Evolutionary conservation across 1,140 invertebrate genomes (phyloP).

Genomic region (Gonioctena quinquepunctata): DNA sequence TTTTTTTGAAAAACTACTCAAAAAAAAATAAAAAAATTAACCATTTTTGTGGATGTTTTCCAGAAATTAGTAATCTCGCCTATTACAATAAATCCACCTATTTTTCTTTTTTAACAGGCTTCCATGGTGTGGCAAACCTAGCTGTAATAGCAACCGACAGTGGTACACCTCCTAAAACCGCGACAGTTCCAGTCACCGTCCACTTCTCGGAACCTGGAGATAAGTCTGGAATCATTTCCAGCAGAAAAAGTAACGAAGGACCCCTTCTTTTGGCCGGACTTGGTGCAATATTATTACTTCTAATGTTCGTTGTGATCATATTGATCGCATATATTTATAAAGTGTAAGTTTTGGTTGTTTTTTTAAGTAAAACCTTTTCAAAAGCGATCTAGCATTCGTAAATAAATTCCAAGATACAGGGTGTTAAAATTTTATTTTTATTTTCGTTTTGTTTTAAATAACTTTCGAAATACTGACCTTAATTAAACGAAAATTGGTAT

Average conservation of each 20-base stretch:
- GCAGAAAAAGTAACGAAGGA: slow-evolving; percentile 58
- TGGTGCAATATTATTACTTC: slow-evolving; percentile 70
- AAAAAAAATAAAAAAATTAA: too few relatives aligned
- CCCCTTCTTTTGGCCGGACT: slow-evolving; percentile 70
- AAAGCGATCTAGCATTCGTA: too few relatives aligned
- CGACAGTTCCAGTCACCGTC: slow-evolving; percentile 76
- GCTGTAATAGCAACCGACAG: slow-evolving; percentile 76
- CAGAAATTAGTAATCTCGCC: too few relatives aligned
- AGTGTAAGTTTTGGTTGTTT: slow-evolving; percentile 61
- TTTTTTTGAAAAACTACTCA: too few relatives aligned
- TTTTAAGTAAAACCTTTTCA: too few relatives aligned
- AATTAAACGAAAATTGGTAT: too few relatives aligned
- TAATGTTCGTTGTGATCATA: slow-evolving; percentile 73
- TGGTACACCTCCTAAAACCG: slow-evolving; percentile 72
- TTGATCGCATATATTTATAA: slow-evolving; percentile 77
- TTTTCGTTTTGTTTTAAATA: too few relatives aligned
- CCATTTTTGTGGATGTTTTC: too few relatives aligned
- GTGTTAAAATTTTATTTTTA: too few relatives aligned
- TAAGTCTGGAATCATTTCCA: slow-evolving; percentile 49
- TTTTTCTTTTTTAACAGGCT: background rate
- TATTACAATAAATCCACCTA: too few relatives aligned
- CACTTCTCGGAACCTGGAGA: slow-evolving; percentile 64
- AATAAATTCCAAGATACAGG: too few relatives aligned
- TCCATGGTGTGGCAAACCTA: slow-evolving; percentile 55
- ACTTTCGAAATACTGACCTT: too few relatives aligned